Evolutionary conservation across 2,797 vertebrate species (phyloP), one percentile per base, ranked within the genome.

Genomic region (Sphenopsis melanotis): DNA sequence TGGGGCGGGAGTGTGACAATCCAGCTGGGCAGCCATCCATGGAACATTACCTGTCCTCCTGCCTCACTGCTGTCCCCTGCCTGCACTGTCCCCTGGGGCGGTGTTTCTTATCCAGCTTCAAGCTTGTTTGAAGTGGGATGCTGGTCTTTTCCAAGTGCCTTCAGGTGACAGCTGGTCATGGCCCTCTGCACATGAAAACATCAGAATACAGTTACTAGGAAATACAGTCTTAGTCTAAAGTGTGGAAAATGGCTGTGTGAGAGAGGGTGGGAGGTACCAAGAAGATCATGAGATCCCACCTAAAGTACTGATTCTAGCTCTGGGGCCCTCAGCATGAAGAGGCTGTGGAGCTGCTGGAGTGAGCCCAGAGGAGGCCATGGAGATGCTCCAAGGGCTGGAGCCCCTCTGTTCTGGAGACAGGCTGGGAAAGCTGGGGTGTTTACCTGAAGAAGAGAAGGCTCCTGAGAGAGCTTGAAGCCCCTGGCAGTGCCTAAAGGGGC

Each of bases 201-300:
- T n/a, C 4, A 5, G 41, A 13, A n/a, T 21, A 7, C 18, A 20
- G 1, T 15, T 34, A 19, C 18, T 3, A 6, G 36, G 36, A 63
- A 63, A n/a, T 19, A 57, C 27, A 10, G 0, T 9, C 4, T 20
- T 29, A 32, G 17, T 39, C 22, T 32, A 27, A 64, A 55, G 30
- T 5, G 10, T 24, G 26, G 71, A 26, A 69, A 50, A 30, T 4
- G 11, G 27, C 15, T 0, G 0, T 14, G 14, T 24, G 32, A 37
- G 65, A 41, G 75, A 41, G 53, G 13, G 12, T 20, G n/a, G 15
- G 34, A 72, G 16, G 39, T 13, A 34, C n/a, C 6, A 21, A 20
- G 36, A 24, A 80, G 15, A 55, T 63, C 3, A 11, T 55, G 29
- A 46, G 19, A 19, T 17, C 15, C 29, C 11, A 7, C 23, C 57